A percentile compares a stretch with the other conserved stretches of the same genome.
Evolutionary conservation across 2,888 invertebrate genomes (phyloP).

Genomic region (Aelia acuminata): DNA sequence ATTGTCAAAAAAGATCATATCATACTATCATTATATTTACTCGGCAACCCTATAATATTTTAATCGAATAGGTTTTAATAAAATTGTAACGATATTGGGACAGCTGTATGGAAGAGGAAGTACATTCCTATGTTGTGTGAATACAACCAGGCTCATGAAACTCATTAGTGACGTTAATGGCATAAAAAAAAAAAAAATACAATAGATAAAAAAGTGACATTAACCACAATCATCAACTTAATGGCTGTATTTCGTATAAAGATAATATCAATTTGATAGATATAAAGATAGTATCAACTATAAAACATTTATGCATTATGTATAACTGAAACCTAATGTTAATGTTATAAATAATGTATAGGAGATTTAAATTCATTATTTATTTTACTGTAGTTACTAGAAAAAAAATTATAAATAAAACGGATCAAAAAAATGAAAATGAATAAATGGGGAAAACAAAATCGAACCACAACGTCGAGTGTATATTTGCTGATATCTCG

Average conservation of each 20-base stretch:
- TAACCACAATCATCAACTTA: background rate
- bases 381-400: background rate
- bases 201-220: background rate
- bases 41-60: background rate
- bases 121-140: background rate
- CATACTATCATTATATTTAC: too few species aligned
- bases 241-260: conserved; percentile 41
- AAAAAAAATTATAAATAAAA: background rate
- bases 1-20: too few species aligned
- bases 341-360: too few species aligned
- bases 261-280: conserved; percentile 40
- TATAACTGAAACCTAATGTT: too few species aligned
- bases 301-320: too few species aligned
- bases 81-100: background rate
- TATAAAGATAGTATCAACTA: background rate
- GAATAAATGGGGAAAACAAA: conserved; percentile 2
- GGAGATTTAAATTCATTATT: too few species aligned
- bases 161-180: background rate
- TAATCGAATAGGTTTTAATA: background rate
- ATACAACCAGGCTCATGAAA: background rate
- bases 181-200: background rate
- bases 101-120: background rate
- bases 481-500: conserved; percentile 19
- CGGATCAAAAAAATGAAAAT: background rate
- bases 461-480: background rate